A percentile compares a stretch with the other conserved stretches of the same genome.
These are phyloP conservation scores for Sinosuthora webbiana DNA, from an alignment of 2,113 vertebrate genomes.

Conservation along the genomic window DNA sequence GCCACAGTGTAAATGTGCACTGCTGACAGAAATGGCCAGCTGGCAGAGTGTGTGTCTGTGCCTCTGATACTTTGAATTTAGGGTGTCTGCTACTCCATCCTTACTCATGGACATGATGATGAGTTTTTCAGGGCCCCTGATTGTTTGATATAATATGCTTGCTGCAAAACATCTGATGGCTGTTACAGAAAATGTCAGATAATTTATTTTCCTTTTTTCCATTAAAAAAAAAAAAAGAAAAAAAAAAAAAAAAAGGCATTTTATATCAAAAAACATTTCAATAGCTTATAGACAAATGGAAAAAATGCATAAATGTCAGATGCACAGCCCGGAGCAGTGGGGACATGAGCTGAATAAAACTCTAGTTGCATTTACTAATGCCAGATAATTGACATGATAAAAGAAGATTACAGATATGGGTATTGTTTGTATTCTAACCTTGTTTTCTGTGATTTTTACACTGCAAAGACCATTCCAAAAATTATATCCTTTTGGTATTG, in stretches of 20 bases:
- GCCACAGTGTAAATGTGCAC: not conserved
- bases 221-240: not conserved
- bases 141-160: conserved; percentile 29
- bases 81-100: not conserved
- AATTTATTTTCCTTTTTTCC: conserved; percentile 26
- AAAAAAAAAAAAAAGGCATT: not conserved
- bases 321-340: not conserved
- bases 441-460: conserved; percentile 26
- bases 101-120: not conserved
- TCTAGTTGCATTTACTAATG: conserved; percentile 11
- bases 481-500: not conserved
- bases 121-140: not conserved
- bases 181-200: conserved; percentile 26
- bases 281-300: not conserved
- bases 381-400: conserved; percentile 44
- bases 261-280: not conserved
- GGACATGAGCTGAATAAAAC: conserved; percentile 23
- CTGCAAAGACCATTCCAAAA: conserved; percentile 14
- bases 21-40: not conserved
- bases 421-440: conserved; percentile 34
- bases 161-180: conserved; percentile 4
- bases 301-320: conserved; percentile 21
- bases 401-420: not conserved
- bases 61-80: conserved; percentile 14
- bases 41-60: conserved; percentile 4